Percentiles rank a stretch among this genome's conserved stretches.
phyloP scores from a whole-genome alignment of 2,888 invertebrate species.

The Chirona hameri region DNA sequence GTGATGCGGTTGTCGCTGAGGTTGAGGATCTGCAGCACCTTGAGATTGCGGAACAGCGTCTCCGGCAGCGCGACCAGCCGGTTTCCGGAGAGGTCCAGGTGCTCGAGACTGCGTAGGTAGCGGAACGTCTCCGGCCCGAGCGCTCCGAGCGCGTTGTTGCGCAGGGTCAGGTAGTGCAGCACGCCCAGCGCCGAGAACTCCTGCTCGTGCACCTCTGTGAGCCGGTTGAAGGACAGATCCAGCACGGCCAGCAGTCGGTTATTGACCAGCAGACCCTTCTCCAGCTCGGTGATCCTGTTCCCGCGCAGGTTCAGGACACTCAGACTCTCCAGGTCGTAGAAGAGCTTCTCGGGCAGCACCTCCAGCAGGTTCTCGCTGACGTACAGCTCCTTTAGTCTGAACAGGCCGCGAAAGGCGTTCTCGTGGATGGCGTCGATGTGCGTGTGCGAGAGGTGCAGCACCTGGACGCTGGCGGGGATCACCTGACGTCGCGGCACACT shows the following conservation, averaged over 20 bases:
- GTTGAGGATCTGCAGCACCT: not conserved
- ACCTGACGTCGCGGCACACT: conserved; percentile 39
- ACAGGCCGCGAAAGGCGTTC: conserved; percentile 2
- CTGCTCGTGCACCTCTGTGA: conserved; percentile 56
- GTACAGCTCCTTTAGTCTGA: conserved; percentile 46
- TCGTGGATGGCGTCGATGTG: conserved; percentile 27
- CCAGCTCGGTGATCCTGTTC: conserved; percentile 35
- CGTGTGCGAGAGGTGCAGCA: conserved; percentile 33
- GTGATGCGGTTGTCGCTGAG: not conserved
- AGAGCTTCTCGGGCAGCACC: conserved; percentile 61
- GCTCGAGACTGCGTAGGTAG: conserved; percentile 58
- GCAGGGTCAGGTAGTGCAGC: conserved; percentile 61
- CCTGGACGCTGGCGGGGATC: conserved; percentile 36
- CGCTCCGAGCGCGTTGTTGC: conserved; percentile 60
- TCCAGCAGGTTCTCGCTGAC: conserved; percentile 70
- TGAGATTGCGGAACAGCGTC: conserved; percentile 51
- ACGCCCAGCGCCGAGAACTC: conserved; percentile 58
- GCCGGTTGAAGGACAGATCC: conserved; percentile 57
- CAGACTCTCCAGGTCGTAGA: conserved; percentile 60
- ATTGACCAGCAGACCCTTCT: conserved; percentile 35
- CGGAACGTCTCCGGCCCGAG: conserved; percentile 59
- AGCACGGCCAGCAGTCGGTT: conserved; percentile 37
- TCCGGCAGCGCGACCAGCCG: conserved; percentile 58
- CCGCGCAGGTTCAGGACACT: conserved; percentile 56
- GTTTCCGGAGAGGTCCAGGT: conserved; percentile 68